Percentiles rank a stretch among this genome's conserved stretches.
Conservation (phyloP, 2,888 invertebrate species). For the Drosophila incognita region DNA sequence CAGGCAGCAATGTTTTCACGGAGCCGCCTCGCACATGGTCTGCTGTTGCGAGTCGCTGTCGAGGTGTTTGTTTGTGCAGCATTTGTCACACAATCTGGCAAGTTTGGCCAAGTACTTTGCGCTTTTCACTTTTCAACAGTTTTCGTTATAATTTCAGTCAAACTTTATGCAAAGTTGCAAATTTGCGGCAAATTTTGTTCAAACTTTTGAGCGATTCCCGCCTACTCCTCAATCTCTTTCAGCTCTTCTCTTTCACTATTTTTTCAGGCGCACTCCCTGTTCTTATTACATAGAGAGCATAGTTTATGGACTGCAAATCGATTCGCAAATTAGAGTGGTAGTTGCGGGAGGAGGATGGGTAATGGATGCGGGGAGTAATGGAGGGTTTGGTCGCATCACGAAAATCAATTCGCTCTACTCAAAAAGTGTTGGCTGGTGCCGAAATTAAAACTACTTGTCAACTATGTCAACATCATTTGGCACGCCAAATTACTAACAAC, state of each 20-base stretch:
- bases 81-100: constrained; percentile 71
- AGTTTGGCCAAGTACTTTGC: constrained; percentile 68
- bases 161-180: constrained; percentile 78
- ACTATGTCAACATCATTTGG: constrained; percentile 42
- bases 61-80: constrained; percentile 30
- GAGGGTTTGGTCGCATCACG: constrained; percentile 22
- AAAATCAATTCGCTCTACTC: constrained; percentile 62
- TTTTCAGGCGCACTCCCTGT: constrained; percentile 6
- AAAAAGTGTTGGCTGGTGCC: constrained; percentile 60
- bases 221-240: not conserved
- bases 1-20: not conserved
- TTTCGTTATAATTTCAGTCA: constrained; percentile 69
- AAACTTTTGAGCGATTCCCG: constrained; percentile 60
- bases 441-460: constrained; percentile 63
- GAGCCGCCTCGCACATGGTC: constrained; percentile 5
- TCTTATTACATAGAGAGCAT: constrained; percentile 36
- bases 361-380: not conserved
- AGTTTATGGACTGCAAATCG: constrained; percentile 41
- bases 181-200: constrained; percentile 76
- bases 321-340: constrained; percentile 5
- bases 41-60: not conserved
- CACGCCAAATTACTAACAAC: constrained; percentile 5
- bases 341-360: not conserved
- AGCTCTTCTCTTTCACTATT: not conserved
- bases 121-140: constrained; percentile 74